Percentiles rank a stretch among this genome's conserved stretches.
phyloP scores from a whole-genome alignment of 30 jellyfish, hydroid and myxozoan genomes.

The Rhopilema esculentum region DNA sequence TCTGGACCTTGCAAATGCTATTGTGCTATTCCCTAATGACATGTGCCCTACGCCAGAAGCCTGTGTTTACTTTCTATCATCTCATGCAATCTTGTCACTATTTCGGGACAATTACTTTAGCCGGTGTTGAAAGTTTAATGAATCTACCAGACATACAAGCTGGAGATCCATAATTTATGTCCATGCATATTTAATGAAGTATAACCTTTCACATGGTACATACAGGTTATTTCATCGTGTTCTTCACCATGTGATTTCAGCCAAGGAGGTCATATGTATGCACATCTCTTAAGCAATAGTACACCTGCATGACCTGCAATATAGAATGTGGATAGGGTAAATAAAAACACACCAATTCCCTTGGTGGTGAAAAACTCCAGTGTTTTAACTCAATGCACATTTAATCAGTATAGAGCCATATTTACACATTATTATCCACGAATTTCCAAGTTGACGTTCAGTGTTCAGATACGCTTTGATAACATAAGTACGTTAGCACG shows the following conservation, averaged over 20 bases:
- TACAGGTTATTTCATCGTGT: constrained; percentile 35
- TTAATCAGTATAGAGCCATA: no score
- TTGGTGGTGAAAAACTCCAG: no score
- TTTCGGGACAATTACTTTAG: constrained; percentile 60
- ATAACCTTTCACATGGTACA: constrained; percentile 59
- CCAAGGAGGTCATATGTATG: constrained; percentile 43
- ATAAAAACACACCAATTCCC: neutral
- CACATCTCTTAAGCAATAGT: neutral
- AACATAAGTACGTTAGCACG: no score
- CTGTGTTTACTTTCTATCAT: constrained; percentile 23
- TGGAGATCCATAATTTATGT: constrained; percentile 65
- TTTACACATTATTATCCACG: no score
- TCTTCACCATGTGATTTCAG: constrained; percentile 49
- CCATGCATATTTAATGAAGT: constrained; percentile 48
- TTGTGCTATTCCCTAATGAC: constrained; percentile 6
- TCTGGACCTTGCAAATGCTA: constrained; percentile 1
- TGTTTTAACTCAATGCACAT: neutral
- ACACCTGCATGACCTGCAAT: constrained; percentile 60
- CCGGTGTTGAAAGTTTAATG: constrained; percentile 73
- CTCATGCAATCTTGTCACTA: constrained; percentile 49
- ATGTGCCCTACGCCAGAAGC: constrained; percentile 27
- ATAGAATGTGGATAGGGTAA: neutral
- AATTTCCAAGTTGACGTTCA: neutral
- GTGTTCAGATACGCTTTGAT: no score
- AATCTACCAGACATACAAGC: constrained; percentile 72